Evolutionary conservation across 2,113 vertebrate genomes (phyloP).

Genomic region (Smithornis capensis): DNA sequence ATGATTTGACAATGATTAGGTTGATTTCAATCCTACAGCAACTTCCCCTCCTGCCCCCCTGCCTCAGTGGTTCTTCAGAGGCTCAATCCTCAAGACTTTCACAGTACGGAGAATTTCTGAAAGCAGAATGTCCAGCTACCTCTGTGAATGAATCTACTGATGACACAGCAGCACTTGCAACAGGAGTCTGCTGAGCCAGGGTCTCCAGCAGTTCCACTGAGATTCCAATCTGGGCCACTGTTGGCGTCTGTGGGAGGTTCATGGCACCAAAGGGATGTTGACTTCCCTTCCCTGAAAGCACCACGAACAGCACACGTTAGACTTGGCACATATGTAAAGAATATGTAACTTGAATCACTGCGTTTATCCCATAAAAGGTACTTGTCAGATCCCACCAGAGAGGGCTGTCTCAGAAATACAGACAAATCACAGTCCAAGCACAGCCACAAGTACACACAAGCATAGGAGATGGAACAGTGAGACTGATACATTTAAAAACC

Average conservation of each 20-base stretch:
- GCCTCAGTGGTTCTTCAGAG: neutral
- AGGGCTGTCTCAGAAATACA: neutral
- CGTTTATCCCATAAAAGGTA: neutral
- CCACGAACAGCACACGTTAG: neutral
- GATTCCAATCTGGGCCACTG: constrained; percentile 93
- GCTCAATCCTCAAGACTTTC: neutral
- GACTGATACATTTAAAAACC: neutral
- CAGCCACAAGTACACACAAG: neutral
- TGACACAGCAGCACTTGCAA: constrained; percentile 86
- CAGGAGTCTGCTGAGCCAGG: constrained; percentile 91
- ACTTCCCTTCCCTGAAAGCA: constrained; percentile 84
- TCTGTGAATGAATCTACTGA: constrained; percentile 90
- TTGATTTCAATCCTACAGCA: neutral
- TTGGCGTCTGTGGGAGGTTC: constrained; percentile 78
- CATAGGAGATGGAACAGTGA: neutral
- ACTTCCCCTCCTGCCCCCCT: neutral
- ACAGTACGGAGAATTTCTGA: neutral
- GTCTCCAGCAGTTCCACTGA: constrained; percentile 91
- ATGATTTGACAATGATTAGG: neutral
- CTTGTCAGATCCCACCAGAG: neutral
- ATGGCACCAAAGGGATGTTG: constrained; percentile 88
- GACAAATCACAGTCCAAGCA: neutral
- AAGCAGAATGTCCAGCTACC: constrained; percentile 59
- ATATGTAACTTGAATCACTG: neutral
- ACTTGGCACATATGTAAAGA: neutral